A percentile compares a stretch with the other conserved stretches of the same genome.
These are phyloP conservation scores for fruit fly (Drosophila melanogaster) DNA, from an alignment of 1,140 invertebrate genomes.

Conservation along the genomic window Release_6_plus_ISO1_MT NT_033777.3:7282001-7282500, in stretches of 20 bases:
- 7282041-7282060: constrained; percentile 85
- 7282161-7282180: constrained; percentile 78
- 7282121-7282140: constrained; percentile 53
- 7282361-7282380: constrained; percentile 51
- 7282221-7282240: constrained; percentile 36
- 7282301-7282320: constrained; percentile 71
- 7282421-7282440: constrained; percentile 30
- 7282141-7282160: constrained; percentile 79
- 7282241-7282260: constrained; percentile 15
- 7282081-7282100: constrained; percentile 66
- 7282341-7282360: constrained; percentile 64
- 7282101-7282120: constrained; percentile 26
- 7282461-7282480: constrained; percentile 63
- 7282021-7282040: constrained; percentile 85
- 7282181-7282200: constrained; percentile 73
- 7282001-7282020: constrained; percentile 84
- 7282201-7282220: constrained; percentile 51
- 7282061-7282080: constrained; percentile 85
- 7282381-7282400: constrained; percentile 71
- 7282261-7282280: constrained; percentile 39
- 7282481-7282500: constrained; percentile 76
- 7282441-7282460: constrained; percentile 49
- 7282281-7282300: constrained; percentile 76
- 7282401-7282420: constrained; percentile 64
- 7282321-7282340: constrained; percentile 57